Evolutionary conservation across 2,113 vertebrate genomes (phyloP).

Genomic region (Poecile atricapillus): DNA sequence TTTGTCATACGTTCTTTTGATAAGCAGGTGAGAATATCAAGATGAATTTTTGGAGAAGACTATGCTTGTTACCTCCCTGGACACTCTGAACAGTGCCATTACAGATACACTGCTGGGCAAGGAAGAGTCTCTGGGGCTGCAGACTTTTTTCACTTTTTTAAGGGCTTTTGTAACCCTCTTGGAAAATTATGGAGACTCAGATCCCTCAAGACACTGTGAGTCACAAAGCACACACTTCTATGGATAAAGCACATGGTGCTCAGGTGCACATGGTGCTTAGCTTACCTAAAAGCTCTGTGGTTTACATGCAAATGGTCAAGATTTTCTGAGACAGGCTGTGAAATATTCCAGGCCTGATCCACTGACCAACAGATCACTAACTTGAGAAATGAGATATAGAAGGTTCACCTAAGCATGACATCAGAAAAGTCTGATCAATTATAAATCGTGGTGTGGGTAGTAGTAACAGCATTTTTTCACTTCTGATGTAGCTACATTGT

Average conservation of each 20-base stretch:
- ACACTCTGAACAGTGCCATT: accelerated
- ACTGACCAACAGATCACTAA: neutral
- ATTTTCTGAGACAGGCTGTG: neutral
- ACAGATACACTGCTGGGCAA: neutral
- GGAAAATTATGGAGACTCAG: neutral
- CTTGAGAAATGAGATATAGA: neutral
- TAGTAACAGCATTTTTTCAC: neutral
- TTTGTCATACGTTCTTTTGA: neutral
- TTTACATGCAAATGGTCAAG: neutral
- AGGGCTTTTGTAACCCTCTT: neutral
- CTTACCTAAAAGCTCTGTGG: neutral
- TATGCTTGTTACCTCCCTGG: neutral
- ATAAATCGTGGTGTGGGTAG: neutral
- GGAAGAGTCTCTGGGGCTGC: neutral
- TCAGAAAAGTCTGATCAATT: neutral
- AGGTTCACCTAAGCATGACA: neutral
- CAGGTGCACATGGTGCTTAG: too few species aligned
- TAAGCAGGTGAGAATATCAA: neutral
- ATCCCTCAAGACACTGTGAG: neutral
- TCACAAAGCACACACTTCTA: neutral
- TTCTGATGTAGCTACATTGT: neutral
- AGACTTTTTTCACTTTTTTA: neutral
- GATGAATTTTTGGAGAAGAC: neutral
- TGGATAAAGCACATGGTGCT: neutral
- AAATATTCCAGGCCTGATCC: neutral